Percentiles rank a stretch among this genome's conserved stretches.
These are phyloP conservation scores for Porites divaricata DNA, from an alignment of 92 coral and sea anemone species.

Conservation along the genomic window DNA sequence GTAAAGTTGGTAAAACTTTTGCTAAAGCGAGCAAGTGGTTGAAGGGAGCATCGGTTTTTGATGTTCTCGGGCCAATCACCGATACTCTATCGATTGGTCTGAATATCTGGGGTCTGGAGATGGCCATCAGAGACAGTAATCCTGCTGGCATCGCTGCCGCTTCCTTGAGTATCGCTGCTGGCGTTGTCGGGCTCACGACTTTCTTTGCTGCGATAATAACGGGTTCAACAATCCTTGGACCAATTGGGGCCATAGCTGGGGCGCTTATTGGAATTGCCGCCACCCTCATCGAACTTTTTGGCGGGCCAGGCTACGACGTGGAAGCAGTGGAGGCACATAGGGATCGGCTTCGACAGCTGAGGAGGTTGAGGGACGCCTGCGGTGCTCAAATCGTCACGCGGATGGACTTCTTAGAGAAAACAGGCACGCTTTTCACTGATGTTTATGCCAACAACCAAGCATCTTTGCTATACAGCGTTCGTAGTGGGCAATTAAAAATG, in stretches of 20 bases:
- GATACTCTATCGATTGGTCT: slow-evolving; percentile 11
- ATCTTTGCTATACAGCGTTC: too few species aligned
- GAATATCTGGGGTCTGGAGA: slow-evolving; percentile 29
- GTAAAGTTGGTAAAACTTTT: slow-evolving; percentile 12
- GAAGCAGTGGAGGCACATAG: slow-evolving; percentile 3
- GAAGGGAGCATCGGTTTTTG: slow-evolving; percentile 16
- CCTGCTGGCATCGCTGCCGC: slow-evolving; percentile 24
- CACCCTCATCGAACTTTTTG: slow-evolving; percentile 2
- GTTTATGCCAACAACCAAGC: slow-evolving; percentile 3
- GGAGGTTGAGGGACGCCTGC: not conserved
- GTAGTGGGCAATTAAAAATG: not conserved
- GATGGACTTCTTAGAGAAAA: slow-evolving; percentile 5
- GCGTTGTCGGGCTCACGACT: not conserved
- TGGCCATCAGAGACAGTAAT: slow-evolving; percentile 21
- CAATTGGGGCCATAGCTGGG: slow-evolving; percentile 21
- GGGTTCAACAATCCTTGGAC: slow-evolving; percentile 17
- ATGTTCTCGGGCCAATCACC: slow-evolving; percentile 22
- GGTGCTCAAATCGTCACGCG: slow-evolving; percentile 6
- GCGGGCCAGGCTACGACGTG: not conserved
- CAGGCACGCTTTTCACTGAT: not conserved
- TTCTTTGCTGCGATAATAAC: slow-evolving; percentile 16
- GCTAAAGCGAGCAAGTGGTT: slow-evolving; percentile 26
- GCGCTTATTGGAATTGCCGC: slow-evolving; percentile 11
- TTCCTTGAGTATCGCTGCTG: slow-evolving; percentile 31
- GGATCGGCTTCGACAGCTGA: not conserved